Conservation (phyloP, 2,113 vertebrate species). For the Aplodontia rufa region DNA sequence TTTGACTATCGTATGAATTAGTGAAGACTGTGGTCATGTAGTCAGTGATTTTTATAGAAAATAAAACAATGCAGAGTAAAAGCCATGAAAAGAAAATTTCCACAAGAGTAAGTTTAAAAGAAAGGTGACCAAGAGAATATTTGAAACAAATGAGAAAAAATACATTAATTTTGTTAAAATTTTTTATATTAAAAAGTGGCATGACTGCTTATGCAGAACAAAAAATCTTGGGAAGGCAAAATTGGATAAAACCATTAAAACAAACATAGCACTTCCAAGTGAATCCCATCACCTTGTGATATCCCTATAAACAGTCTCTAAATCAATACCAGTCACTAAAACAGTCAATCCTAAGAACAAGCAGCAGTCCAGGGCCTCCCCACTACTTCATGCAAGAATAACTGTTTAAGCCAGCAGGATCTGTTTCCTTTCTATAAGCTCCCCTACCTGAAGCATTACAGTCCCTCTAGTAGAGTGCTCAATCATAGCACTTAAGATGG, state of each 20-base stretch:
- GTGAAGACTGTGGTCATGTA: background rate
- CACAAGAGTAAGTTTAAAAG: background rate
- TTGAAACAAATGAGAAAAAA: conserved; percentile 66
- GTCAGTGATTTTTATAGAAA: conserved; percentile 11
- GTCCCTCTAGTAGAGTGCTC: conserved; percentile 41
- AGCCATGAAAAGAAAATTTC: background rate
- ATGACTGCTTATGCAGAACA: conserved; percentile 78
- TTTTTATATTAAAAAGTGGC: conserved; percentile 78
- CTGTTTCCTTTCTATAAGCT: conserved; percentile 36
- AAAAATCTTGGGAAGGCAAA: conserved; percentile 78
- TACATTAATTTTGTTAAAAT: conserved; percentile 75
- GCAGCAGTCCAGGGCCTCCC: conserved; percentile 70
- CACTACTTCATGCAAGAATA: conserved; percentile 55
- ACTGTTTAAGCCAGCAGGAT: conserved; percentile 65
- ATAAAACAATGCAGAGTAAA: conserved; percentile 28
- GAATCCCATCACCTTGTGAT: conserved; percentile 75
- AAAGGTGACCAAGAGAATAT: background rate
- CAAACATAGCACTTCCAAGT: conserved; percentile 70
- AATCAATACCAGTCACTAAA: conserved; percentile 68
- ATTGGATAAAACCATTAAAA: conserved; percentile 71
- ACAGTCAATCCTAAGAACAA: conserved; percentile 48
- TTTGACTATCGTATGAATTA: background rate
- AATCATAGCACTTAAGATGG: conserved; percentile 31
- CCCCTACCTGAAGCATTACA: conserved; percentile 38
- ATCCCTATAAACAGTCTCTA: conserved; percentile 62